phyloP scores from a whole-genome alignment of 2,113 vertebrate species.

The Crypturellus undulatus region DNA sequence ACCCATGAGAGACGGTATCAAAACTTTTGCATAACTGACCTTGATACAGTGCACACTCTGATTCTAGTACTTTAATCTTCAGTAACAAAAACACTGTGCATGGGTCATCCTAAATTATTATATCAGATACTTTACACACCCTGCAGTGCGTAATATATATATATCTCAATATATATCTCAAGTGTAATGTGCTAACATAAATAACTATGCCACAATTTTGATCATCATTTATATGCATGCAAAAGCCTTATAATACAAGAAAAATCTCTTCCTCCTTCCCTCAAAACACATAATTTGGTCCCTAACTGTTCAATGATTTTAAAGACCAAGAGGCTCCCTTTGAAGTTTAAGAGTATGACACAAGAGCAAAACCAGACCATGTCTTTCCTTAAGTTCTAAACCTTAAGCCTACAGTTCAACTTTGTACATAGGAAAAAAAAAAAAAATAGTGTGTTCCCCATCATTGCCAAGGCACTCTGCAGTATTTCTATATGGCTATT shows the following conservation, averaged over 20 bases:
- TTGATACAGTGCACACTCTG: neutral
- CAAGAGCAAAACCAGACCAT: neutral
- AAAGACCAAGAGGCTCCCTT: neutral
- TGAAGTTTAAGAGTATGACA: neutral
- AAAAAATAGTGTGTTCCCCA: neutral
- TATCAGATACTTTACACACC: neutral
- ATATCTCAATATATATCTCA: no score
- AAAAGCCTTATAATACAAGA: rapidly evolving
- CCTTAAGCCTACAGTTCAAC: neutral
- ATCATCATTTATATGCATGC: neutral
- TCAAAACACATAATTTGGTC: neutral
- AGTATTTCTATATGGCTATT: neutral
- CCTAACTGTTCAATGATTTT: neutral
- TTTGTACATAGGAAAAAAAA: neutral
- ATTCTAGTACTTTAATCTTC: neutral
- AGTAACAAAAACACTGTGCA: neutral
- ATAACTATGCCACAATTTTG: neutral
- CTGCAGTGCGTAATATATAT: rapidly evolving
- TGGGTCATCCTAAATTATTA: neutral
- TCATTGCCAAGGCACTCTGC: neutral
- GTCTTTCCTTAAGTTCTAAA: neutral
- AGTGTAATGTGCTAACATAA: neutral
- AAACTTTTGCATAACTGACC: neutral
- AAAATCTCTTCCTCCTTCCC: neutral
- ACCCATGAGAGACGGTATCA: neutral